phyloP scores from a whole-genome alignment of 2,113 vertebrate species.

The Pelecanoides urinatrix region DNA sequence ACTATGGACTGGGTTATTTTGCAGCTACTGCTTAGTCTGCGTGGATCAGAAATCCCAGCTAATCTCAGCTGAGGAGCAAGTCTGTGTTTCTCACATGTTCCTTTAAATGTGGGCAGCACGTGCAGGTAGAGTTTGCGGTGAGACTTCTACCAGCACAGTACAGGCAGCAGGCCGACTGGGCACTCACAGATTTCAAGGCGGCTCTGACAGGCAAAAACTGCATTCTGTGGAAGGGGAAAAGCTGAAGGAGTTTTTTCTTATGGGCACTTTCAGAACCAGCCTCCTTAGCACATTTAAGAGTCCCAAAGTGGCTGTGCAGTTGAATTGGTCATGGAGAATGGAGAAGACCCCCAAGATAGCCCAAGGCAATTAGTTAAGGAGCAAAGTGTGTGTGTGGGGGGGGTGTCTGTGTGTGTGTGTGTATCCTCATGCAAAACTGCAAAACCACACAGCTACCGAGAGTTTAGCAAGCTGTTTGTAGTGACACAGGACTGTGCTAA shows the following conservation, averaged over 20 bases:
- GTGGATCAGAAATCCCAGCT: not conserved
- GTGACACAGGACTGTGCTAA: not conserved
- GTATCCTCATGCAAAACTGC: not conserved
- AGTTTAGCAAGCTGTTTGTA: not conserved
- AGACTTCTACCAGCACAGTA: slow-evolving; percentile 22
- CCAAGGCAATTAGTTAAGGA: slow-evolving; percentile 8
- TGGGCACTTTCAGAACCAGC: slow-evolving; percentile 12
- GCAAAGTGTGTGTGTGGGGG: not conserved
- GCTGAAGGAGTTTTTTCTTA: not conserved
- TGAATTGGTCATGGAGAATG: slow-evolving; percentile 27
- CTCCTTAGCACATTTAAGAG: slow-evolving; percentile 19
- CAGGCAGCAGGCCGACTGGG: not conserved
- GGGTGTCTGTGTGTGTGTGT: not conserved
- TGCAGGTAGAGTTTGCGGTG: slow-evolving; percentile 5
- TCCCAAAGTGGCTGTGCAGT: slow-evolving; percentile 6
- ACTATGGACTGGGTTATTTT: not conserved
- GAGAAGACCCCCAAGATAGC: not conserved
- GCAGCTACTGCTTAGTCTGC: not conserved
- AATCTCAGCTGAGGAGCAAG: not conserved
- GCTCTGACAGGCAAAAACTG: not conserved
- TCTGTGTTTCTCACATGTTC: not conserved
- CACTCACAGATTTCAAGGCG: not conserved
- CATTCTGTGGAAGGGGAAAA: not conserved
- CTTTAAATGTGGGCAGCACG: not conserved
- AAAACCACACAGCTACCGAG: not conserved